A percentile compares a stretch with the other conserved stretches of the same genome.
These are phyloP conservation scores for Cynopterus brachyotis DNA, from an alignment of 2,113 vertebrate species.

Conservation along the genomic window DNA sequence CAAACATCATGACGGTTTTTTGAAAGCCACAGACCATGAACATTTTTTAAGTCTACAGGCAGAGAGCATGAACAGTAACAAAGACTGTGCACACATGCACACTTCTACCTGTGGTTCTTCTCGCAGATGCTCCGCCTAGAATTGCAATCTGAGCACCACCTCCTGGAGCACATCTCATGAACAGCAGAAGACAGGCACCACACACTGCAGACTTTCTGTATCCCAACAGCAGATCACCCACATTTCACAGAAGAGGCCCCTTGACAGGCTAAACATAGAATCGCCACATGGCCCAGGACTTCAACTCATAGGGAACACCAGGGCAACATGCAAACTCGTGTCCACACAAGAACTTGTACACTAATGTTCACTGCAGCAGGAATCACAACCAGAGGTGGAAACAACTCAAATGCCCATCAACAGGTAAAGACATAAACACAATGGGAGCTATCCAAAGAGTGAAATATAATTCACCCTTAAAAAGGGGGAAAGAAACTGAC, in stretches of 20 bases:
- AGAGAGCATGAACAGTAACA: too few relatives aligned
- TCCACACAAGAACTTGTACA: not conserved
- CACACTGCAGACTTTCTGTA: not conserved
- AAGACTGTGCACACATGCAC: not conserved
- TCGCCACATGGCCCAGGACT: not conserved
- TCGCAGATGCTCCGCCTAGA: not conserved
- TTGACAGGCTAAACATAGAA: too few relatives aligned
- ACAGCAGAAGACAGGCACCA: not conserved
- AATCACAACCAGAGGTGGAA: not conserved
- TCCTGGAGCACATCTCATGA: not conserved
- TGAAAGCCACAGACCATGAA: not conserved
- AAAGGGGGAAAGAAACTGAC: too few relatives aligned
- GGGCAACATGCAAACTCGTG: fast-evolving
- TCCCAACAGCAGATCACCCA: not conserved
- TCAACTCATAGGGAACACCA: fast-evolving
- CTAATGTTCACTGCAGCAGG: not conserved
- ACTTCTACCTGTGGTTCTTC: fast-evolving
- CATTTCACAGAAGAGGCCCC: too few relatives aligned
- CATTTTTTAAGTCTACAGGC: not conserved
- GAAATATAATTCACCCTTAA: not conserved
- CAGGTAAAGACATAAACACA: not conserved
- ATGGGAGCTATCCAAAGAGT: not conserved
- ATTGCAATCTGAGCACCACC: not conserved
- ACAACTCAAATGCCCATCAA: not conserved
- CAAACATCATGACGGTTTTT: fast-evolving